Base-by-base conservation (phyloP, 2,888 invertebrate genomes). In the Gymnocheta viridis region DNA sequence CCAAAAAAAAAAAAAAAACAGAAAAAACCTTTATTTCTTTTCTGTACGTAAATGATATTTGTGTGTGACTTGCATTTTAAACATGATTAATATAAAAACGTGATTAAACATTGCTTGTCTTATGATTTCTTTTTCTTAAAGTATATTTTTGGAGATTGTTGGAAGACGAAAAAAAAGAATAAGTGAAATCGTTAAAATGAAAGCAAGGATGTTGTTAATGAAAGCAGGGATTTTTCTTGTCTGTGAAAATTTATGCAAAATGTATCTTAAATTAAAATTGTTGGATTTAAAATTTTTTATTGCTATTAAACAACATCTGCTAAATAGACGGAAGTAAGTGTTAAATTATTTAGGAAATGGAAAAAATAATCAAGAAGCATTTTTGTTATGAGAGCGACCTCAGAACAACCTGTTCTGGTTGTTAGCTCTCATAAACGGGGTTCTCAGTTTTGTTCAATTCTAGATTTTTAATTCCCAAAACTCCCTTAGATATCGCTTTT, bases 21-120 rank as follows among this genome's bases (percentile, higher is more conserved):
- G 41, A 60, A 54, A 79, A 78, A 44, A 54, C 2, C 32, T 54
- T 70, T 64, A 56, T 66, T 56, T 72, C 44, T 56, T 56, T 38
- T 62, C 24, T 80, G 29, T 47, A 67, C 32, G 49, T 80, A 69
- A 74, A 54, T 62, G 51, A 81, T 81, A 44, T 62, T 44, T 74
- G 67, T 81, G 72, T 79, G 64, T 79, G 81, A 51, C 60, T 67
- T 54, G 81, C 74, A 81, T 81, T 69, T 74, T 74, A 72, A 79
- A 72, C 47, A 66, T 64, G 72, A 72, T 79, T 69, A 81, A 62
- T 72, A 64, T 64, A 35, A 56, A 62, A 67, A 62, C 74, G 73
- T 81, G 73, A 81, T 81, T 51, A 41, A 66, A 49, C 19, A 54
- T 77, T 62, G 22, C 5, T 12, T 54, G 62, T 32, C 32, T 22